phyloP scores from a whole-genome alignment of 1,140 invertebrate species.

The Drosophila jambulina region DNA sequence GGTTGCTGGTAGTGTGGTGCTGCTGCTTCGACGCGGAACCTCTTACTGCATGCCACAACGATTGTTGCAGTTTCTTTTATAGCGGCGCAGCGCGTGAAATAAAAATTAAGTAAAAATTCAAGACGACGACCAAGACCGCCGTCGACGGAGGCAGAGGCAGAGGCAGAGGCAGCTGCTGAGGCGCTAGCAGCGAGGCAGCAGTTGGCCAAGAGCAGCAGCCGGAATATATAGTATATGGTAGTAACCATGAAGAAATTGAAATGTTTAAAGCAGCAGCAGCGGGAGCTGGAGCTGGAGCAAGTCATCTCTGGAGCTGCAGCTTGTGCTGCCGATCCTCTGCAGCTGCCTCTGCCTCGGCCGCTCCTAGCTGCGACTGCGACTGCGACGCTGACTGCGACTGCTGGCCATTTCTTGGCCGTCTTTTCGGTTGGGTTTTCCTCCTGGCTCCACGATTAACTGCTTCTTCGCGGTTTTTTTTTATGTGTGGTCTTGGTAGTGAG shows the following conservation, averaged over 20 bases:
- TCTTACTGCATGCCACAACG: conserved; percentile 84
- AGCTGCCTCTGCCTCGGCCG: conserved; percentile 13
- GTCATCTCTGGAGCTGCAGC: conserved; percentile 66
- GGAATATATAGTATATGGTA: conserved; percentile 26
- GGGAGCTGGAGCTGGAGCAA: conserved; percentile 39
- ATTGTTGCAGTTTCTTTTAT: conserved; percentile 84
- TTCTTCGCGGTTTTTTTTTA: conserved; percentile 43
- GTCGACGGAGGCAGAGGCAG: conserved; percentile 1
- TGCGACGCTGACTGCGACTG: conserved; percentile 19
- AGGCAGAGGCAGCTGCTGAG: background rate
- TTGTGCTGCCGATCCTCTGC: conserved; percentile 7
- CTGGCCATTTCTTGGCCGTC: conserved; percentile 62
- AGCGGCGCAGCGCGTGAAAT: conserved; percentile 78
- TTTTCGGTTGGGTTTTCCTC: conserved; percentile 58
- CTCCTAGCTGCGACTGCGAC: conserved; percentile 57
- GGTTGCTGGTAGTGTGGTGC: conserved; percentile 39
- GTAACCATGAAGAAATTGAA: conserved; percentile 80
- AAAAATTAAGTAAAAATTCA: conserved; percentile 79
- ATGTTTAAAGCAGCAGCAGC: conserved; percentile 61
- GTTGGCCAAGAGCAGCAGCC: conserved; percentile 76
- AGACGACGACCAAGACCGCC: conserved; percentile 52
- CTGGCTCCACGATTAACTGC: conserved; percentile 43
- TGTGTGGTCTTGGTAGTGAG: conserved; percentile 5
- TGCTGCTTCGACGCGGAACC: conserved; percentile 78
- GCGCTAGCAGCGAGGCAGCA: conserved; percentile 13